A percentile compares a stretch with the other conserved stretches of the same genome.
phyloP scores from a whole-genome alignment of 2,888 invertebrate genomes.

The Himalopsyche tibetana region DNA sequence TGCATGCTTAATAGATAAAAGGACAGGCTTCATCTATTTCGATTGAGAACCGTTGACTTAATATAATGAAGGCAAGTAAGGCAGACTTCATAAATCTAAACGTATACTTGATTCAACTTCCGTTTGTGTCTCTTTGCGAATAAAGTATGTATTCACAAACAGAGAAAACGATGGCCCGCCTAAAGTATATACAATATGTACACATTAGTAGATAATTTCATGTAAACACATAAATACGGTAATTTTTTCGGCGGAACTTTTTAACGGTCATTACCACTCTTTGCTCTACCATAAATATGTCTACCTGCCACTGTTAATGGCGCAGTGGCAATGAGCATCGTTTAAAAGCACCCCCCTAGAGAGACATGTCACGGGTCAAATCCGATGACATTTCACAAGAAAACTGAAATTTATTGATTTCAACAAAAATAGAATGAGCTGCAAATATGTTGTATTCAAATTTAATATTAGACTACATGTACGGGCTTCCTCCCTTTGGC shows the following conservation, averaged over 20 bases:
- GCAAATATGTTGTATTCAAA: too few relatives aligned
- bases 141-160: slow-evolving; percentile 57
- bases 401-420: neutral
- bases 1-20: neutral
- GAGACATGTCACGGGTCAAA: slow-evolving; percentile 32
- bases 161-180: slow-evolving; percentile 40
- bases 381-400: slow-evolving; percentile 38
- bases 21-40: neutral
- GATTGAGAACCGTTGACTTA: neutral
- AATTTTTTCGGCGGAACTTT: slow-evolving; percentile 31
- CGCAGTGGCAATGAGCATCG: slow-evolving; percentile 5
- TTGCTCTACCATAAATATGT: slow-evolving; percentile 27
- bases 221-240: slow-evolving; percentile 42
- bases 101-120: slow-evolving; percentile 61
- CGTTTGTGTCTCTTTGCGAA: slow-evolving; percentile 60
- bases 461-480: too few relatives aligned
- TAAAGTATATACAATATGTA: slow-evolving; percentile 35
- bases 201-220: slow-evolving; percentile 43
- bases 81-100: slow-evolving; percentile 62
- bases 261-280: slow-evolving; percentile 42
- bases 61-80: slow-evolving; percentile 48
- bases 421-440: too few relatives aligned
- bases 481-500: too few relatives aligned
- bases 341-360: slow-evolving; percentile 11
- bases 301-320: slow-evolving; percentile 38